Base-by-base conservation (phyloP, 2,888 invertebrate species). In the Apoda limacodes region DNA sequence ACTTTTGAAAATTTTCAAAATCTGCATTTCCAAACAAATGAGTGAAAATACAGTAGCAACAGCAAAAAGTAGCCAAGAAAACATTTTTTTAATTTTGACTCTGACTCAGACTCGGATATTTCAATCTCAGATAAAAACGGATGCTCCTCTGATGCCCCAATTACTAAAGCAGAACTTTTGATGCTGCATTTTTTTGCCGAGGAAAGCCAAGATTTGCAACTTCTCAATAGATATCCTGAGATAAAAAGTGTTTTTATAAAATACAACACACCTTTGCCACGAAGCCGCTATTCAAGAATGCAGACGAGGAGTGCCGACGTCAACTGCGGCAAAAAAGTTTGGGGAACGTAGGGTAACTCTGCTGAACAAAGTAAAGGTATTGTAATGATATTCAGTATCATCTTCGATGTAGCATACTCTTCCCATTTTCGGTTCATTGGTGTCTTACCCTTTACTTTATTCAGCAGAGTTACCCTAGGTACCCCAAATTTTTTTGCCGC, bases 401-500 rank as follows among this genome's bases (percentile, higher is more conserved):
- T n/a, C n/a, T n/a, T n/a, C n/a, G 9, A 7, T 19, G 6, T 19
- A 19, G 5, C 9, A 19, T 19, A 19, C 9, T 9, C 5, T 19
- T 7, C 9, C n/a, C n/a, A n/a, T 29, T 42, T 42, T 32, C 46
- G 33, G 28, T 44, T 44, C 41, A 46, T 41, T 21, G 45, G 43
- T 34, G 41, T 40, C 35, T 38, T 46, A 21, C 46, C 45, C 31
- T 40, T 37, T 33, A 47, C 34, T 44, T 45, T 46, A 41, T 46
- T 40, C 32, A 32, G 41, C 22, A 49, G 33, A 23, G 46, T 47
- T 30, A 39, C 45, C 39, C 43, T 46, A 30, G 46, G 45, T 23
- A 45, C 45, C 30, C 35, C 41, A 30, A 43, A 42, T 28, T 43
- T 46, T 39, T 45, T 46, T 40, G 46, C 40, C 36, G 46, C 47